Conservation (phyloP, 2,113 vertebrate genomes). For the Cettia cetti region DNA sequence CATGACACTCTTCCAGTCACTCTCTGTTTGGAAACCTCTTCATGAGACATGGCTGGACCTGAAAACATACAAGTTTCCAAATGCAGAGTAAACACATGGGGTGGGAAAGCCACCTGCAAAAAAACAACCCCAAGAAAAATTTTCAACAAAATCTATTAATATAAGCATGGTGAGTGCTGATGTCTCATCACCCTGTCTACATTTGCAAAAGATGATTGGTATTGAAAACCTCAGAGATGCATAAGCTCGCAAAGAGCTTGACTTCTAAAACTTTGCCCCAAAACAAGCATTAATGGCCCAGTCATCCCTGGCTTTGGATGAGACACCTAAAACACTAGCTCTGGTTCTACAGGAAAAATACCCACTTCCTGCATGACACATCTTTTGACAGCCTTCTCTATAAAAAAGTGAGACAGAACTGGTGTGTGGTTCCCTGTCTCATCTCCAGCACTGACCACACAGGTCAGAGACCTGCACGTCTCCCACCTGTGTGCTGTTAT, state of each 20-base stretch:
- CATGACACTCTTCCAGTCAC: not conserved
- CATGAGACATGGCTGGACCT: not conserved
- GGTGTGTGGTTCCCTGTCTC: not conserved
- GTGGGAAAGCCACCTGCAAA: not conserved
- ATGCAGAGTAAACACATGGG: not conserved
- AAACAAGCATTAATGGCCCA: not conserved
- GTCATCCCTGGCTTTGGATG: not conserved
- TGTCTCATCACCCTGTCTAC: not conserved
- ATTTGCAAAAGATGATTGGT: not conserved
- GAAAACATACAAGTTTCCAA: slow-evolving; percentile 3
- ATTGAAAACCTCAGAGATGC: not conserved
- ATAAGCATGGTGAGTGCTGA: not conserved
- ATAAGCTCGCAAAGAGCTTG: not conserved
- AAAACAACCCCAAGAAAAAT: not conserved
- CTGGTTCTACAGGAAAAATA: not conserved
- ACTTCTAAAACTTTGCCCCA: not conserved
- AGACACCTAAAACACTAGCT: not conserved
- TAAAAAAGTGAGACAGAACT: not conserved
- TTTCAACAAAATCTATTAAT: not conserved
- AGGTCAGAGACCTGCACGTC: not conserved
- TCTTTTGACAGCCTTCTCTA: not conserved
- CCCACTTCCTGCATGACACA: not conserved
- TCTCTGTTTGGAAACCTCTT: not conserved
- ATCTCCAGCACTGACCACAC: not conserved
- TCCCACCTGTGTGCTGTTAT: not conserved